phyloP scores from a whole-genome alignment of 2,113 vertebrate species.

The Sinocyclocheilus anophthalmus region DNA sequence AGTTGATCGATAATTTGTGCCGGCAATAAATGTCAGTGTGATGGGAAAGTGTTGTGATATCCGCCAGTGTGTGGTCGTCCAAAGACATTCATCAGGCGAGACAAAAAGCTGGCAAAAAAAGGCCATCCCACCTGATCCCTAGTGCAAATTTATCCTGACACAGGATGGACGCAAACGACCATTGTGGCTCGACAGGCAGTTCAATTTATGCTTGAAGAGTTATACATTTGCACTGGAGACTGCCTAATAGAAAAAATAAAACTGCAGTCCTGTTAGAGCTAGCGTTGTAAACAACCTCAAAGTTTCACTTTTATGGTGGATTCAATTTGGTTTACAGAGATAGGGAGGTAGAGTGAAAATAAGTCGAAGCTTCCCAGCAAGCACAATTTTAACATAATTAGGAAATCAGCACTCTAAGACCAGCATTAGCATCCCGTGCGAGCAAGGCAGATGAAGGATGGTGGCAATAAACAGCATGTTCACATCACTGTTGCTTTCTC shows the following conservation, averaged over 20 bases:
- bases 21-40: constrained; percentile 43
- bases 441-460: constrained; percentile 10
- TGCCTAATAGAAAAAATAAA: background rate
- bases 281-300: background rate
- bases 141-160: constrained; percentile 10
- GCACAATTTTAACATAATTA: constrained; percentile 26
- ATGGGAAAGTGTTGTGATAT: constrained; percentile 22
- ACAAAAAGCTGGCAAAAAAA: constrained; percentile 40
- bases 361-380: constrained; percentile 11
- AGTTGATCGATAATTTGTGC: constrained; percentile 43
- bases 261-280: background rate
- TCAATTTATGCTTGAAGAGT: background rate
- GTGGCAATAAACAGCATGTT: constrained; percentile 30
- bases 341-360: background rate
- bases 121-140: background rate
- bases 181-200: background rate
- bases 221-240: background rate
- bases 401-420: constrained; percentile 28
- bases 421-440: constrained; percentile 24
- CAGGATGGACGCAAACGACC: background rate
- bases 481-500: constrained; percentile 14
- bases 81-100: constrained; percentile 34
- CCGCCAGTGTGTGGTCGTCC: background rate
- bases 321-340: constrained; percentile 22
- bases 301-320: constrained; percentile 22